Base-by-base conservation (phyloP, 1,140 invertebrate genomes). In the Atta cephalotes region DNA sequence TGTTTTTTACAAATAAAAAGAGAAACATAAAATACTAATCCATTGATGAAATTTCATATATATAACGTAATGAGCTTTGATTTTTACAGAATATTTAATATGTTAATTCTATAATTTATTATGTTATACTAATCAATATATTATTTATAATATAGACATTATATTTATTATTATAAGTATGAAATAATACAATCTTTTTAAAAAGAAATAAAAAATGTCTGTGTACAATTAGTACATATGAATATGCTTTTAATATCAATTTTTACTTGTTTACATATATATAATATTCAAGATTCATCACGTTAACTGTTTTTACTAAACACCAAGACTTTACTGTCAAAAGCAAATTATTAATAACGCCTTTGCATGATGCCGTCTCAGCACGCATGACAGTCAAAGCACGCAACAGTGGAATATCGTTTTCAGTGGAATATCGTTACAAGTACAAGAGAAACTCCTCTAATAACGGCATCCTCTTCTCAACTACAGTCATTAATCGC, bases 401-500 rank as follows among this genome's bases (percentile, higher is more conserved):
- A 62, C n/a, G 80, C 68, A 62, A 72, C 25, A 49, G 56, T 28
- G 56, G 56, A 84, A 76, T 82, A 82, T 76, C 80, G 56, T 76
- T 84, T 84, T 74, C 70, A 60, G 28, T 21, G 21, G 21, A 21
- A 21, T 21, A 21, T 39, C 9, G 70, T 76, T 84, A 51, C 80
- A 74, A 76, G 39, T 62, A 84, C 70, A 49, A 70, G 49, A 58
- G 80, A 63, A 84, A 84, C 70, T 74, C 39, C 80, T 28, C 70
- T 51, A 84, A 84, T 72, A 84, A 85, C 76, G 60, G 82, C 35
- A 56, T 68, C 76, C 72, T 76, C 68, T 68, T 85, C 82, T 56
- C 60, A 77, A 65, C 82, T 79, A 79, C 58, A 65, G 74, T 79
- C 72, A 78, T 85, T 85, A 77, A 85, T 79, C 74, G 82, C 82